Conservation (phyloP, 2,888 invertebrate species). For the Andrena flavipes region DNA sequence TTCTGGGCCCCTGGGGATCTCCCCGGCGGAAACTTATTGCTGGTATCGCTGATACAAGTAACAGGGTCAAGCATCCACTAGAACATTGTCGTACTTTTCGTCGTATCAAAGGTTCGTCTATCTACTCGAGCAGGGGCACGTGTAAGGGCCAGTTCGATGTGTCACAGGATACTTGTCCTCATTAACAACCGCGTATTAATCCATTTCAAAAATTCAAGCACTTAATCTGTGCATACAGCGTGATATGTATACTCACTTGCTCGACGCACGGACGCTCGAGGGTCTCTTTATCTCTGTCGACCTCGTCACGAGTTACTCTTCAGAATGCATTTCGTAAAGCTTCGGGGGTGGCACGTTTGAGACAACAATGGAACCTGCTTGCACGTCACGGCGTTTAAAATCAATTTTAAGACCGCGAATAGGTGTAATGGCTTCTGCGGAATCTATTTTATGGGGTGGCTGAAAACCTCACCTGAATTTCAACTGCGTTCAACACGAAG, state of each 20-base stretch:
- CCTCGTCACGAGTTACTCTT: conserved; percentile 26
- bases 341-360: conserved; percentile 1
- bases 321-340: conserved; percentile 31
- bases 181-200: conserved; percentile 48
- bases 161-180: conserved; percentile 50
- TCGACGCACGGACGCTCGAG: conserved; percentile 36
- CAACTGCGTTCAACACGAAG: not conserved
- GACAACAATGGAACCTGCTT: conserved; percentile 7
- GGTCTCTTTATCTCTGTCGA: conserved; percentile 45
- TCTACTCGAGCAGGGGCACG: conserved; percentile 15
- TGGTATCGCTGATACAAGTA: conserved; percentile 30
- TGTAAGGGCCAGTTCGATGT: conserved; percentile 26
- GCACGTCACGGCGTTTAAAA: not conserved
- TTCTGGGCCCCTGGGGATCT: not conserved
- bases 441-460: not conserved
- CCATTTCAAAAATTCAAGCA: conserved; percentile 48
- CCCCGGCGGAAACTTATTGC: not conserved
- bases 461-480: not conserved
- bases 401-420: not conserved
- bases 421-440: not conserved
- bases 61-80: conserved; percentile 50
- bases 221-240: conserved; percentile 31
- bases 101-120: conserved; percentile 35
- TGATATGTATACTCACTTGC: conserved; percentile 26
- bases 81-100: conserved; percentile 44